A percentile compares a stretch with the other conserved stretches of the same genome.
Conservation (phyloP, 2,888 invertebrate species). For the Micropterix aruncella region DNA sequence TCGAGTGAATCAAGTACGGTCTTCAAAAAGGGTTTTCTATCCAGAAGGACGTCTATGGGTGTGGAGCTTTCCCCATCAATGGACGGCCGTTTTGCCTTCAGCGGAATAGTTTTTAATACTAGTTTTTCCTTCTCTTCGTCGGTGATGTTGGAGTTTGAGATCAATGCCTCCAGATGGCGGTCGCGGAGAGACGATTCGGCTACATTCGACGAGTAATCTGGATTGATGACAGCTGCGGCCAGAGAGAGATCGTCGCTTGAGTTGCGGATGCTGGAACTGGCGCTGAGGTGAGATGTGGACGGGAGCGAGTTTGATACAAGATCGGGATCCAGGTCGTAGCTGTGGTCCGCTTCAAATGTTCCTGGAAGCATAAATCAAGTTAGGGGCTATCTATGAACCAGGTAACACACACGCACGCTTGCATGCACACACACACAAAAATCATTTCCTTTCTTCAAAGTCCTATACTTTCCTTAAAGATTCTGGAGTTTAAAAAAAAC, state of each 20-base stretch:
- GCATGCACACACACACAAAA: no score
- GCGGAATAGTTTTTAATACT: background rate
- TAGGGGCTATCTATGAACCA: no score
- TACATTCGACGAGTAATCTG: conserved; percentile 6
- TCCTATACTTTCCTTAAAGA: no score
- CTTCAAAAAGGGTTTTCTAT: conserved; percentile 71
- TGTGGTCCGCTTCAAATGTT: conserved; percentile 24
- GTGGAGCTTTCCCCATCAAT: conserved; percentile 8
- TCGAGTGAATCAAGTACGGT: conserved; percentile 78
- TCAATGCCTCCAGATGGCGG: background rate
- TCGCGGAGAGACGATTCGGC: background rate
- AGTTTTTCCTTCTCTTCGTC: conserved; percentile 82
- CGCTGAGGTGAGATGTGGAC: conserved; percentile 38
- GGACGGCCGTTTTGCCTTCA: background rate
- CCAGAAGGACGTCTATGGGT: conserved; percentile 20
- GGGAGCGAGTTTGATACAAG: conserved; percentile 33
- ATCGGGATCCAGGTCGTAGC: conserved; percentile 36
- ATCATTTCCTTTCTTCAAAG: no score
- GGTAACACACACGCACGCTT: no score
- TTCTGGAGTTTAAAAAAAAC: no score
- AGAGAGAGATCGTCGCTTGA: conserved; percentile 29
- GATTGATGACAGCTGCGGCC: conserved; percentile 6
- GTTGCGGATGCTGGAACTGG: conserved; percentile 32
- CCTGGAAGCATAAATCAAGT: background rate
- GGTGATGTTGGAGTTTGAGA: conserved; percentile 51